A percentile compares a stretch with the other conserved stretches of the same genome.
Conservation (phyloP, 1,140 invertebrate genomes). For the Lordiphosa clarofinis region DNA sequence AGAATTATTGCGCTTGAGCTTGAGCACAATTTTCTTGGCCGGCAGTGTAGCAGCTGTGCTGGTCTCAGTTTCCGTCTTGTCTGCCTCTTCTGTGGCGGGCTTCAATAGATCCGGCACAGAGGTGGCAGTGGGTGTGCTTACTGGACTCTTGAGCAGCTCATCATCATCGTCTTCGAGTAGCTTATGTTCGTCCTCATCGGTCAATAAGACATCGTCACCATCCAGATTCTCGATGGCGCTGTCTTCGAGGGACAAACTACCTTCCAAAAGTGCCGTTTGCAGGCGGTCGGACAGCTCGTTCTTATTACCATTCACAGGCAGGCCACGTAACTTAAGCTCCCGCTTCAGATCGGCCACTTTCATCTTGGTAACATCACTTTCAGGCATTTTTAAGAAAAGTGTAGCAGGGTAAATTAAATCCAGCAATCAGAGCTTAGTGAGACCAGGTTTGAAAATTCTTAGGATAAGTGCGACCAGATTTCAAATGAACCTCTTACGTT, state of each 20-base stretch:
- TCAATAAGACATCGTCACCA: slow-evolving; percentile 62
- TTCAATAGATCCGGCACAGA: slow-evolving; percentile 33
- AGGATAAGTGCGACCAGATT: too few species aligned
- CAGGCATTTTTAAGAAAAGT: slow-evolving; percentile 46
- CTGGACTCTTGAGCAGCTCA: slow-evolving; percentile 65
- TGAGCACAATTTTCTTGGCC: slow-evolving; percentile 84
- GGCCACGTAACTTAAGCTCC: slow-evolving; percentile 88
- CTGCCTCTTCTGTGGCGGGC: neutral
- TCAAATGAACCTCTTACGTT: too few species aligned
- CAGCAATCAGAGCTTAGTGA: too few species aligned
- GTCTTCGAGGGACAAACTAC: slow-evolving; percentile 80
- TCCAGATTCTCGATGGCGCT: slow-evolving; percentile 80
- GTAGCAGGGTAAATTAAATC: too few species aligned
- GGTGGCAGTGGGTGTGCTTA: slow-evolving; percentile 44
- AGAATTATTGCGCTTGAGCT: slow-evolving; percentile 84
- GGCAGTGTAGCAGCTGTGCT: slow-evolving; percentile 4
- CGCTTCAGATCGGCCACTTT: slow-evolving; percentile 88
- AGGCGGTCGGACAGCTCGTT: slow-evolving; percentile 88
- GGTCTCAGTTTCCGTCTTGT: neutral
- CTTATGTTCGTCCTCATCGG: slow-evolving; percentile 71
- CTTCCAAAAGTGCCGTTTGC: slow-evolving; percentile 83
- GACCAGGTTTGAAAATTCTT: too few species aligned
- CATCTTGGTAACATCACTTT: slow-evolving; percentile 77
- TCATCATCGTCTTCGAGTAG: slow-evolving; percentile 62
- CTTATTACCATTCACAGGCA: slow-evolving; percentile 89